Evolutionary conservation across 2,113 vertebrate genomes (phyloP).

Genomic region (Dasypus novemcinctus): DNA sequence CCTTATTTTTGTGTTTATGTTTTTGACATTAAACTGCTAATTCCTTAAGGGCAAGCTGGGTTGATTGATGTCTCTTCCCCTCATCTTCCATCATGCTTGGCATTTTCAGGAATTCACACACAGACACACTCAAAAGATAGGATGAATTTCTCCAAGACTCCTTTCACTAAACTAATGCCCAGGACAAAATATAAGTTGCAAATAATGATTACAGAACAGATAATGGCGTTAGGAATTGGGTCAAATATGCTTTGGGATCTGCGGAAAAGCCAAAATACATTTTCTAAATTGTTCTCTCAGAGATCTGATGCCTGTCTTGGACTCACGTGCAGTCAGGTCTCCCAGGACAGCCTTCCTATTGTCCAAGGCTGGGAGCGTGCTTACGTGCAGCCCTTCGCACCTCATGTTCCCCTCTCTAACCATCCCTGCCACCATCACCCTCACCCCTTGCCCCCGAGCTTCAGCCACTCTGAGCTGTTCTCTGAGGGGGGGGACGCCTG

Average conservation of each 20-base stretch:
- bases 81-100: background rate
- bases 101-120: conserved; percentile 34
- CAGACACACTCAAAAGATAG: background rate
- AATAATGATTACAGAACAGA: background rate
- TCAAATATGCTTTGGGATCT: background rate
- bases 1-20: background rate
- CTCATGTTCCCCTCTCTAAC: background rate
- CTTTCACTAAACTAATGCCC: background rate
- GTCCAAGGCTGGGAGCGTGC: background rate
- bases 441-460: background rate
- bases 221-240: conserved; percentile 16
- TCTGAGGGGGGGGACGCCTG: background rate
- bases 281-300: conserved; percentile 27
- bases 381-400: background rate
- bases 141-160: background rate
- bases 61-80: background rate
- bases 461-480: background rate
- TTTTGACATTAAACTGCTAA: conserved; percentile 6
- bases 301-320: background rate
- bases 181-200: background rate
- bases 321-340: background rate
- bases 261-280: background rate
- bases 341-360: background rate
- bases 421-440: background rate
- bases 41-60: background rate